Evolutionary conservation across 92 coral and sea anemone species (phyloP), one percentile per base, ranked within the genome.

Genomic region (Montipora capitata): DNA sequence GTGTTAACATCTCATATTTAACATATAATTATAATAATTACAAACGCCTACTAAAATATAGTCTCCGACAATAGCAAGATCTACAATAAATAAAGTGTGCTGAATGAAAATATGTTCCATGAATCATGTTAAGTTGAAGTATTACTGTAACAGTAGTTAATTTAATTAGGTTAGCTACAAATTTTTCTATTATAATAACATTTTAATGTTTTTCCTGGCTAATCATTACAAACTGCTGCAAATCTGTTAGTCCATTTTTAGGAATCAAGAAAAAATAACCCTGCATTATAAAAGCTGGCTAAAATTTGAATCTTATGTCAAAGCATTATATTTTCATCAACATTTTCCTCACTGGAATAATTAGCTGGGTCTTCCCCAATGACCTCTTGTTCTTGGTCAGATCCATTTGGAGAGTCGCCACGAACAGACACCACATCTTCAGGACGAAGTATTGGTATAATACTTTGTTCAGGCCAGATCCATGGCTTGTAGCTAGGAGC

Each of bases 391-490:
- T 93, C 94, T 15, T 84, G 88, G 44, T 94, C 96, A 7, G 91
- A 91, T 72, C 85, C 94, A 62, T 85, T 86, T 76, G 83, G 85
- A 0, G 91, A 87, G 7, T 92, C 92, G 68, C 85, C 79, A 10
- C 89, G 64, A 35, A 82, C 82, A 41, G 94, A 93, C 83, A 89
- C 91, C 4, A 95, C 89, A 54, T 97, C 99, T 6, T 95, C 98
- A 38, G 52, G 71, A 40, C 88, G 86, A 13, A 94, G 89, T 57
- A 88, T 71, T 49, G 99, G 97, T 17, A 97, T 88, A 15, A 87
- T 88, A 79, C 93, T 97, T 85, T 97, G 99, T 41, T 95, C 99
- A 62, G 98, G 98, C 91, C 94, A 84, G 38, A 97, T 74, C 99
- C 99, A 97, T 3, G 99, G 99, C 57, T 95, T 97, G 70, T 91